phyloP scores from a whole-genome alignment of 1,140 invertebrate genomes.

The Drosophila jambulina region DNA sequence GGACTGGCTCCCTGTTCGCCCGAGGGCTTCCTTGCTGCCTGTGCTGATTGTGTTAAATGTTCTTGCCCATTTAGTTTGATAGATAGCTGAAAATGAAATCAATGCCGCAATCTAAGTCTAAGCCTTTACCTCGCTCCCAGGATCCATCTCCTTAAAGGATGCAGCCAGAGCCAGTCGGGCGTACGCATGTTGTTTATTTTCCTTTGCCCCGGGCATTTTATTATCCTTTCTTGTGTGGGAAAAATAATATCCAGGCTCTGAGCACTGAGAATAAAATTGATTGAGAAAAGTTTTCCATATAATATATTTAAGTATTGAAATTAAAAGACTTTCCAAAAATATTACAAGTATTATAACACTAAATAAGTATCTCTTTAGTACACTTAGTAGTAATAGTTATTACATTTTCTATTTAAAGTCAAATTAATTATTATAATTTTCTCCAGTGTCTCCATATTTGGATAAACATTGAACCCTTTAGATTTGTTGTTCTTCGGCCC shows the following conservation, averaged over 20 bases:
- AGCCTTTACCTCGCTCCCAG: slow-evolving; percentile 50
- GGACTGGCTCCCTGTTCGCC: slow-evolving; percentile 8
- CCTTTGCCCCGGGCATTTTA: slow-evolving; percentile 62
- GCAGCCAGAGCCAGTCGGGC: slow-evolving; percentile 56
- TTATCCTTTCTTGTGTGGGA: slow-evolving; percentile 71
- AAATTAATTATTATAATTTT: background rate
- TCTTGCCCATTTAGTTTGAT: slow-evolving; percentile 49
- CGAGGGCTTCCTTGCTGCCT: slow-evolving; percentile 10
- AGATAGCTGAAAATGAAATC: slow-evolving; percentile 60
- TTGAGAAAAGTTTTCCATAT: no score
- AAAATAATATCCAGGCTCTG: slow-evolving; percentile 34
- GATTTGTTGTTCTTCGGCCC: slow-evolving; percentile 60
- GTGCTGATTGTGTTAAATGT: slow-evolving; percentile 68
- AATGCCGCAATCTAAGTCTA: slow-evolving; percentile 74
- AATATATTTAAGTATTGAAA: no score
- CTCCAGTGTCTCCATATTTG: slow-evolving; percentile 50
- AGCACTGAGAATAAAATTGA: slow-evolving; percentile 3
- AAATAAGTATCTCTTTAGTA: background rate
- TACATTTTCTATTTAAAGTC: background rate
- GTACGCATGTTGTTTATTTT: slow-evolving; percentile 73
- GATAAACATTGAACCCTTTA: slow-evolving; percentile 74
- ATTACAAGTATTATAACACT: rapidly evolving
- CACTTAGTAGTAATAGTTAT: background rate
- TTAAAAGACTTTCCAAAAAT: background rate
- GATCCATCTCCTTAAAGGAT: slow-evolving; percentile 59